A percentile compares a stretch with the other conserved stretches of the same genome.
phyloP scores from a whole-genome alignment of 2,113 vertebrate species.

The Eolophus roseicapilla region DNA sequence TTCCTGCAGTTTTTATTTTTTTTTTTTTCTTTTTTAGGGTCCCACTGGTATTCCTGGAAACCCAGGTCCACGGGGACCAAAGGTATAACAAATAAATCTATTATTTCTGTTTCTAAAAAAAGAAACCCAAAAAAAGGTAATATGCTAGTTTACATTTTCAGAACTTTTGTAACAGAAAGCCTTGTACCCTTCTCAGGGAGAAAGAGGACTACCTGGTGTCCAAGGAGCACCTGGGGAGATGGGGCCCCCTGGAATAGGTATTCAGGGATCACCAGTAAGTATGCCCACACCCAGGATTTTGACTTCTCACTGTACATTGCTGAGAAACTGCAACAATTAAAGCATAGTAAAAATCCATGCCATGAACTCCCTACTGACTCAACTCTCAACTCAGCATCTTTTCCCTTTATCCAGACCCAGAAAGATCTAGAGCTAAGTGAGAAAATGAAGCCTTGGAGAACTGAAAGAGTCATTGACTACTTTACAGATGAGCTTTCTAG shows the following conservation, averaged over 20 bases:
- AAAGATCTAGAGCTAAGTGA: not conserved
- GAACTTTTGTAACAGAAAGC: not conserved
- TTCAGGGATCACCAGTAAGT: slow-evolving; percentile 86
- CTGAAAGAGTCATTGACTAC: not conserved
- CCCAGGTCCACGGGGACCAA: slow-evolving; percentile 90
- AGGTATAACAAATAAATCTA: slow-evolving; percentile 76
- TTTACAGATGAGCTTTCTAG: not conserved
- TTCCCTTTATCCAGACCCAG: not conserved
- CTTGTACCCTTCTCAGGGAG: slow-evolving; percentile 80
- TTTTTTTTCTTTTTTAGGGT: slow-evolving; percentile 75
- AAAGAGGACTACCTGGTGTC: slow-evolving; percentile 90
- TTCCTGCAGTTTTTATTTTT: not conserved
- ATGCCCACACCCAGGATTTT: not conserved
- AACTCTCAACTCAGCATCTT: not conserved
- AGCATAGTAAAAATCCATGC: not conserved
- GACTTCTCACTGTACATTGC: not conserved
- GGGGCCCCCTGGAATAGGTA: slow-evolving; percentile 83
- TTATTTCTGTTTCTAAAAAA: not conserved
- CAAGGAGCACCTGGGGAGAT: slow-evolving; percentile 88
- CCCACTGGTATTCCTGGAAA: slow-evolving; percentile 72
- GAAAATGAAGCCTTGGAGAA: not conserved
- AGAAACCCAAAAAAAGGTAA: not conserved
- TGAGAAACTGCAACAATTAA: not conserved
- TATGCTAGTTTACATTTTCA: not conserved
- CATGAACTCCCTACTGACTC: not conserved